Base-by-base conservation (phyloP, 2,888 invertebrate genomes). In the Tipula helvola region DNA sequence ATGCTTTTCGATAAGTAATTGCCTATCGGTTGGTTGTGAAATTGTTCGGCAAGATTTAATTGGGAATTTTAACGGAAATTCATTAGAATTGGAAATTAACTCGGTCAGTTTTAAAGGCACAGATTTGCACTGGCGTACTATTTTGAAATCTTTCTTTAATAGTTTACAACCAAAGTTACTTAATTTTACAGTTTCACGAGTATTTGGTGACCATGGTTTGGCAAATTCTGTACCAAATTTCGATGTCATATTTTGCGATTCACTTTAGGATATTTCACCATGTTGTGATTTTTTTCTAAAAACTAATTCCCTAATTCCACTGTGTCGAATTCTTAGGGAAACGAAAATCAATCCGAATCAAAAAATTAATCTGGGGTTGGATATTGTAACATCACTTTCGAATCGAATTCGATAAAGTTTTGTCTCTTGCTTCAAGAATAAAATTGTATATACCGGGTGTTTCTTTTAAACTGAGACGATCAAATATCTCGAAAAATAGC, bases 21-120 rank as follows among this genome's bases (percentile, higher is more conserved):
- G 88, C 1, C 90, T 89, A 12, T 88, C 87, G 87, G 88, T 87
- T 0, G 90, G 90, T 86, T 91, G 91, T 4, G 89, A 89, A 3
- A 88, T 52, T 0, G 90, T 89, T 0, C 90, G 90, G 36, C 91
- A 91, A 4, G 89, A 90, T 16, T 90, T 88, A 3, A 90, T 90
- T n/a, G 91, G 91, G 87, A 91, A 91, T 91, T 91, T n/a, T 28
- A 86, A 47, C 5, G 88, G 87, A 85, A 88, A 88, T 86, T 87
- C 7, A 4, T 16, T 47, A 5, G 88, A 88, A n/a, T 88, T 87
- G 12, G 57, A 44, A 28, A 86, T 36, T 13, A 88, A 71, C 41
- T 86, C 85, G 16, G 57, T 12, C 16, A 88, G 28, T 1, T 36
- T 88, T 42, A 86, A 71, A 42, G 87, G 42, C 3, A n/a, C 42